Base-by-base conservation (phyloP, 2,113 vertebrate species). In the Tricholaema leucomelas region DNA sequence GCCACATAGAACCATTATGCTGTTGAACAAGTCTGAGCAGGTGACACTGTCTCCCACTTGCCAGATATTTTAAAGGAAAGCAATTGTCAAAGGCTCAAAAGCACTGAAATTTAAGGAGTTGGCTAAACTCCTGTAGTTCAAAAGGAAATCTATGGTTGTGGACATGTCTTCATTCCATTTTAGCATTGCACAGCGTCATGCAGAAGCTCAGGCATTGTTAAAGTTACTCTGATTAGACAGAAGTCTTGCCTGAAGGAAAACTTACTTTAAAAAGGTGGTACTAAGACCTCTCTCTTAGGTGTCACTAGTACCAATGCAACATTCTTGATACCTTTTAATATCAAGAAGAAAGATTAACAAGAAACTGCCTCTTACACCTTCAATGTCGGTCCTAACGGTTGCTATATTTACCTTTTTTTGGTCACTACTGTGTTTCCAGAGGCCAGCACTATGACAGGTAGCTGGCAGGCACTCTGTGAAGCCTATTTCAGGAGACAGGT, bases 1-100 rank as follows among this genome's bases (percentile, higher is more conserved):
- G 23, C 58, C 38, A 8, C 2, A 3, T 6, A 28, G n/a, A 87
- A 65, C 5, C 0, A 1, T 33, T 33, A 21, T 36, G 27, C 38
- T 83, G 38, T 1, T 75, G 21, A 79, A 76, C 72, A 60, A 56
- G 31, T 23, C 42, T 40, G 17, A 70, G 12, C 56, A 77, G 72
- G 31, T 85, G 82, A 30, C 17, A 5, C 7, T 1, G 12, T 54
- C 63, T 59, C 55, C 71, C 30, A 58, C n/a, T 44, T 70, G 27
- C 33, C 24, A 12, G 15, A 8, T 40, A 24, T n/a, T 69, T 33
- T 46, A 35, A 61, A 87, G 36, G 46, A 78, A 82, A 89, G 36
- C 9, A 81, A 1, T 35, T 77, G 21, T 52, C 7, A 3, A 19
- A 79, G 48, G 36, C 30, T 81, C 16, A 75, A 59, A 80, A 27